Conservation (phyloP, 1,140 invertebrate species). For the Phthorimaea operculella region DNA sequence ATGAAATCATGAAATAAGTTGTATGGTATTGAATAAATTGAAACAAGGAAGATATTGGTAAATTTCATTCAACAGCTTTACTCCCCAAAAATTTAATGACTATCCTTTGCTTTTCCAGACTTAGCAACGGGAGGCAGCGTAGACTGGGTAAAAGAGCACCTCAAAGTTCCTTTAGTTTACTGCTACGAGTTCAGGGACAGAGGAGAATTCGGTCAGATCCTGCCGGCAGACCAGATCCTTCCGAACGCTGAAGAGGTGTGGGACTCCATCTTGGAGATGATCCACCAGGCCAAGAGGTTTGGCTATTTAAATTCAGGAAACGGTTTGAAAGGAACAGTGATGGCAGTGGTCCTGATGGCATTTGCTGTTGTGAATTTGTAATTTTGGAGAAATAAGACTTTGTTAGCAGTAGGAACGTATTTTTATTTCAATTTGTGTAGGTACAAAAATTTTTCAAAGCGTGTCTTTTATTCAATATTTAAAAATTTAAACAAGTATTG, state of each 20-base stretch:
- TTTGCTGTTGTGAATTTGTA: neutral
- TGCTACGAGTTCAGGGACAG: slow-evolving; percentile 75
- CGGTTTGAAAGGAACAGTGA: slow-evolving; percentile 8
- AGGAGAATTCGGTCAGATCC: slow-evolving; percentile 78
- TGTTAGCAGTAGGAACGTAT: too few species aligned
- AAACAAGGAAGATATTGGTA: too few species aligned
- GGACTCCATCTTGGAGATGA: slow-evolving; percentile 73
- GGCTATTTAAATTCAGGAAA: slow-evolving; percentile 36
- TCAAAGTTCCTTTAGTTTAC: slow-evolving; percentile 73
- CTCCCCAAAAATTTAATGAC: too few species aligned
- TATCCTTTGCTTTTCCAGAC: slow-evolving; percentile 49
- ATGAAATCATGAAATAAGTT: too few species aligned
- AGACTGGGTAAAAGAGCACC: slow-evolving; percentile 76
- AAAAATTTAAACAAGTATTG: too few species aligned
- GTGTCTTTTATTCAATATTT: too few species aligned
- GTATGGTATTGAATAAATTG: too few species aligned
- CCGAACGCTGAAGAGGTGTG: slow-evolving; percentile 79
- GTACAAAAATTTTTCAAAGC: too few species aligned
- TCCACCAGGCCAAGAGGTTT: slow-evolving; percentile 66
- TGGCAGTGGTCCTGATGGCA: neutral
- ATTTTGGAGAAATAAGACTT: too few species aligned
- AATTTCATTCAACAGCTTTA: too few species aligned
- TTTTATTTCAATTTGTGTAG: too few species aligned
- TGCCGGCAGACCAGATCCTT: slow-evolving; percentile 81
- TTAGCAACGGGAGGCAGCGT: slow-evolving; percentile 71